These are phyloP conservation scores for Peromyscus attwateri DNA, from an alignment of 2,797 vertebrate genomes.

Conservation along the genomic window DNA sequence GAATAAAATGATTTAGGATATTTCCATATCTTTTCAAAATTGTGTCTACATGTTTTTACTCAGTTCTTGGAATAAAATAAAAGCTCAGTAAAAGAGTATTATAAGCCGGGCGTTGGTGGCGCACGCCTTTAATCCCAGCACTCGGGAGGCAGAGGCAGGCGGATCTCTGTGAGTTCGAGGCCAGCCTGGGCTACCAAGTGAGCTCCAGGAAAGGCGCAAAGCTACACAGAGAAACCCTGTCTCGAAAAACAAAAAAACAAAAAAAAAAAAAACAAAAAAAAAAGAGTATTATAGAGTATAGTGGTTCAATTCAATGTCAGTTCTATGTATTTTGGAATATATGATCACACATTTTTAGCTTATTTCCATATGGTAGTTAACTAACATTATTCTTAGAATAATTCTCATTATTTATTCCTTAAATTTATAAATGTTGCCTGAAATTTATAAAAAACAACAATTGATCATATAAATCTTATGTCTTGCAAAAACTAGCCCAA, in stretches of 20 bases:
- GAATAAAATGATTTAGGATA: background rate
- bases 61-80: background rate
- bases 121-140: no score
- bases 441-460: background rate
- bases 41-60: background rate
- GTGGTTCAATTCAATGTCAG: background rate
- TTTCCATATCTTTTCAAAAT: conserved; percentile 32
- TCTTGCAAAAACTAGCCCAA: background rate
- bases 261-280: no score
- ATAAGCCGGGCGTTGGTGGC: no score
- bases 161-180: no score
- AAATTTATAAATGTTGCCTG: background rate
- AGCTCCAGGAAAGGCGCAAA: no score
- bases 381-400: background rate
- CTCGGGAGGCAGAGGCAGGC: no score
- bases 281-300: background rate
- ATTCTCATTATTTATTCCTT: background rate
- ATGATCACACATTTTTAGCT: background rate
- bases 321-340: background rate
- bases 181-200: no score
- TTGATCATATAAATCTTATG: background rate
- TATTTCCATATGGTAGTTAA: background rate
- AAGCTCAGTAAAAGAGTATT: background rate
- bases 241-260: no score
- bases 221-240: no score